Evolutionary conservation across 2,797 vertebrate species (phyloP).

Genomic region (Sebastes iracundus): DNA sequence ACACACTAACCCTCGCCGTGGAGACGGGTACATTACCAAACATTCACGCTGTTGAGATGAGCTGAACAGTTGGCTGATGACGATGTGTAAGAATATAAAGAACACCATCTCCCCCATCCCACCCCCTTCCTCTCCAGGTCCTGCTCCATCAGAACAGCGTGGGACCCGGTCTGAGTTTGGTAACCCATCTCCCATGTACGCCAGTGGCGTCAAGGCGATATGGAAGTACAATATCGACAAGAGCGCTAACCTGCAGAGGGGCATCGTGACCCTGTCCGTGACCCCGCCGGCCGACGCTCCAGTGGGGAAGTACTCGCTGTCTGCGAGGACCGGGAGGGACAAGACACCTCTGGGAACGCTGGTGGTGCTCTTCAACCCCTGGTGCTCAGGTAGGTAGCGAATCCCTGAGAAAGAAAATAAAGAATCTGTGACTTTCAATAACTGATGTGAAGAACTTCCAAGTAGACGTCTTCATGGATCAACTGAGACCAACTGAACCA

Average conservation of each 20-base stretch:
- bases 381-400: slow-evolving; percentile 76
- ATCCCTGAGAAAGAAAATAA: not conserved
- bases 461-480: too few species aligned
- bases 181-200: not conserved
- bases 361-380: slow-evolving; percentile 85
- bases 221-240: not conserved
- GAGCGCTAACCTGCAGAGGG: not conserved
- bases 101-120: too few species aligned
- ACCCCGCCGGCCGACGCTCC: not conserved
- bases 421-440: too few species aligned
- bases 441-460: not conserved
- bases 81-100: too few species aligned
- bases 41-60: too few species aligned
- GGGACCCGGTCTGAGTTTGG: not conserved
- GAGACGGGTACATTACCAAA: not conserved
- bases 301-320: not conserved
- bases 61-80: too few species aligned
- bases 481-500: not conserved
- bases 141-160: not conserved
- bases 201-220: not conserved
- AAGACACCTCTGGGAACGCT: slow-evolving; percentile 41
- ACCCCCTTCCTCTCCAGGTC: not conserved
- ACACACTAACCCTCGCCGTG: not conserved
- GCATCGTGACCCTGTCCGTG: not conserved
- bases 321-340: not conserved